Percentiles rank a stretch among this genome's conserved stretches.
Conservation (phyloP, 2,888 invertebrate genomes). For the Erpobdella octoculata region DNA sequence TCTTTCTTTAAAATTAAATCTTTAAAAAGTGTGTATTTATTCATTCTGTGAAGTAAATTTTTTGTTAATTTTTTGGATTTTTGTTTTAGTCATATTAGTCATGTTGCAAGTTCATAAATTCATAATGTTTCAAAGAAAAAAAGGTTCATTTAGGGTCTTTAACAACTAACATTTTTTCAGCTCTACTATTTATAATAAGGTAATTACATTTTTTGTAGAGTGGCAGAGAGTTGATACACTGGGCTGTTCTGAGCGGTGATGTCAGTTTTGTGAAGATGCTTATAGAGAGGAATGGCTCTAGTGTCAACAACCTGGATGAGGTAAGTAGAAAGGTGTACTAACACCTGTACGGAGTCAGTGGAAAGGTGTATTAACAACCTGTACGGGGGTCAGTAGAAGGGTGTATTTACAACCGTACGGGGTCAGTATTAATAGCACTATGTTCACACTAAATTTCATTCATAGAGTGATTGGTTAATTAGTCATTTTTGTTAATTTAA, state of each 20-base stretch:
- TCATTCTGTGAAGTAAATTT: not conserved
- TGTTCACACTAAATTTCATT: too few relatives aligned
- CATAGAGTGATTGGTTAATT: too few relatives aligned
- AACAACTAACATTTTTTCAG: too few relatives aligned
- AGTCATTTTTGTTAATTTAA: too few relatives aligned
- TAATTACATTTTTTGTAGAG: not conserved
- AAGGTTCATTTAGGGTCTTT: too few relatives aligned
- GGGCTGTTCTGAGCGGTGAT: slow-evolving; percentile 15
- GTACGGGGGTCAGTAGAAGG: too few relatives aligned
- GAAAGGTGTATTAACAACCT: too few relatives aligned
- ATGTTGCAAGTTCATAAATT: not conserved
- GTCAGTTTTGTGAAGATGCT: slow-evolving; percentile 8
- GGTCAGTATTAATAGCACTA: too few relatives aligned
- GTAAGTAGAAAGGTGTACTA: too few relatives aligned
- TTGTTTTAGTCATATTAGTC: not conserved
- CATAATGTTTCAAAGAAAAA: not conserved
- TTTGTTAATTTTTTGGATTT: not conserved
- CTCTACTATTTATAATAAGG: not conserved
- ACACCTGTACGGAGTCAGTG: too few relatives aligned
- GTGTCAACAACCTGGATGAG: slow-evolving; percentile 16
- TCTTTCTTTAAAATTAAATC: not conserved
- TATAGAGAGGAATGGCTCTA: not conserved
- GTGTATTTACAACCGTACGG: too few relatives aligned
- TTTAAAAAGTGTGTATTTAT: not conserved
- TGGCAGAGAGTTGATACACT: slow-evolving; percentile 16